Conservation (phyloP, 2,797 vertebrate genomes). For the Hippoglossus hippoglossus region DNA sequence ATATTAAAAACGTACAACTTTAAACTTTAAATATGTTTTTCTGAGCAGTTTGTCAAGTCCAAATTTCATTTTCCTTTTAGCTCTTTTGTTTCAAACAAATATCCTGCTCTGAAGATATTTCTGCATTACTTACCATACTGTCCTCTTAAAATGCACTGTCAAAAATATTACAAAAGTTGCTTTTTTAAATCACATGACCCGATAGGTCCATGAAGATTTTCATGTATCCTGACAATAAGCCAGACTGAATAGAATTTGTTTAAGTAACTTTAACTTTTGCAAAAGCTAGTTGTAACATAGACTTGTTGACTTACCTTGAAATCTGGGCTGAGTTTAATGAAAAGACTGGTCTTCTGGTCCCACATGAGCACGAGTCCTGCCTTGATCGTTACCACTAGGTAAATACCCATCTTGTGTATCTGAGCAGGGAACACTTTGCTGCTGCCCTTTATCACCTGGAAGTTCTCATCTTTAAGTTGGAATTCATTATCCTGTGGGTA, state of each 20-base stretch:
- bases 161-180: too few relatives aligned
- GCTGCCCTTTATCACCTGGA: conserved; percentile 80
- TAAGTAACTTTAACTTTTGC: neutral
- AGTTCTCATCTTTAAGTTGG: conserved; percentile 84
- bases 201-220: neutral
- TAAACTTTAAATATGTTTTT: neutral
- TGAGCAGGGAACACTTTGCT: conserved; percentile 77
- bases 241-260: neutral
- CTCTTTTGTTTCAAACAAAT: neutral
- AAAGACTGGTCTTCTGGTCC: conserved; percentile 92
- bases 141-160: too few relatives aligned
- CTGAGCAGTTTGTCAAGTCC: neutral
- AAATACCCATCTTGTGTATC: conserved; percentile 88
- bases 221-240: neutral
- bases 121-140: too few relatives aligned
- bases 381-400: conserved; percentile 85
- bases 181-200: neutral
- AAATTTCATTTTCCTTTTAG: neutral
- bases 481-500: conserved; percentile 87
- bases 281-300: conserved; percentile 2
- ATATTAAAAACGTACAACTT: too few relatives aligned
- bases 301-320: conserved; percentile 83
- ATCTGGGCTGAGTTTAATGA: conserved; percentile 86
- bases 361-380: conserved; percentile 89
- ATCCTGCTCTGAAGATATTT: too few relatives aligned